A percentile compares a stretch with the other conserved stretches of the same genome.
Conservation (phyloP, 2,113 vertebrate species). For the Periophthalmus modestus region DNA sequence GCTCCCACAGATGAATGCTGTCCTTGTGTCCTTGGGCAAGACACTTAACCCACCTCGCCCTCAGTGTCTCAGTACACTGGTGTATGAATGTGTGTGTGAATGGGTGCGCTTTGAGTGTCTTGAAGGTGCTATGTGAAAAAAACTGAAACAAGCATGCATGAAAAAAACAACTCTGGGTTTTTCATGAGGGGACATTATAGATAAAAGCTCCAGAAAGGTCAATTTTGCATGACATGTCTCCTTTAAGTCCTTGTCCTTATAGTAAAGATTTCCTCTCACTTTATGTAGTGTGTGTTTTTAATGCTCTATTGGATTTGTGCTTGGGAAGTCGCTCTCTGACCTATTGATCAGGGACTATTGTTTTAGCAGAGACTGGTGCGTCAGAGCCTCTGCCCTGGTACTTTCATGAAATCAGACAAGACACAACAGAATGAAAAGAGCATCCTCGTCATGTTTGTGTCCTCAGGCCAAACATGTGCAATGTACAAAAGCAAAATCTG, state of each 20-base stretch:
- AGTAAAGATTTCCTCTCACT: neutral
- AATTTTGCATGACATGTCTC: neutral
- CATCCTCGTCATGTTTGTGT: neutral
- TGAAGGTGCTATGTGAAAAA: no score
- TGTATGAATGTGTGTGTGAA: no score
- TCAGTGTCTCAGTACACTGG: no score
- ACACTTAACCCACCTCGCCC: no score
- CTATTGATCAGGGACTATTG: slow-evolving; percentile 3
- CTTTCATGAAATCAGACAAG: slow-evolving; percentile 22
- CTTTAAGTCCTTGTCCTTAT: neutral
- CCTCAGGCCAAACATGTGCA: slow-evolving; percentile 10
- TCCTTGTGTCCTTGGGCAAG: no score
- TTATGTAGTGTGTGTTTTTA: neutral
- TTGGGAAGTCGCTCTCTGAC: neutral
- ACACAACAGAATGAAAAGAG: neutral
- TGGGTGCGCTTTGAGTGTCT: no score
- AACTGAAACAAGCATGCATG: no score
- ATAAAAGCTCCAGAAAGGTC: neutral
- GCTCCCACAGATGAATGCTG: no score
- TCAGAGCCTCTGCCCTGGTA: slow-evolving; percentile 14
- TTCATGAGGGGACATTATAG: no score
- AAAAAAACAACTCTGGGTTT: no score
- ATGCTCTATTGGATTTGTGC: neutral
- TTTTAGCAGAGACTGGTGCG: slow-evolving; percentile 28
- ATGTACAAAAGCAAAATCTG: slow-evolving; percentile 9